Base-by-base conservation (phyloP, 2,797 vertebrate species). In the Spheniscus humboldti region DNA sequence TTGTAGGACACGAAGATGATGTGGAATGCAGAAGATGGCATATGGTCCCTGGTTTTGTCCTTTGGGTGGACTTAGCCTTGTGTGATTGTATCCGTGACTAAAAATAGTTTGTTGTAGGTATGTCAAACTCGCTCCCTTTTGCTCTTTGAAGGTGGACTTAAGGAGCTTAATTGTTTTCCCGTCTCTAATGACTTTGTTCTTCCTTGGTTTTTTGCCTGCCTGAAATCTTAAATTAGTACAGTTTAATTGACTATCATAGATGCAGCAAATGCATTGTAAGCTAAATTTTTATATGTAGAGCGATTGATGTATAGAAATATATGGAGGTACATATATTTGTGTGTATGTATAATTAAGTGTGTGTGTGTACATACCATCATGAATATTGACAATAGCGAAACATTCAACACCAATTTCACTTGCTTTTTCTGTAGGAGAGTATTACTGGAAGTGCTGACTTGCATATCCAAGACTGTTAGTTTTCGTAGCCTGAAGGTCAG, bases 401-500 rank as follows among this genome's bases (percentile, higher is more conserved):
- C 47, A 69, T 76, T 76, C 57, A 62, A 37, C 45, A 64, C 11
- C 30, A 41, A 28, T 90, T 91, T 75, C 74, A 67, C 59, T 53
- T 66, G 31, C 7, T 64, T 77, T 83, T 90, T 17, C 55, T 80
- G 18, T 43, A 16, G 43, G 37, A 69, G 72, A 17, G 35, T 68
- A 5, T 88, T 80, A 37, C 24, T 92, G 63, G 28, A 84, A 76
- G 57, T 79, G 73, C 62, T 90, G 84, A 77, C 78, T 86, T 95
- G 63, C 24, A 31, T 78, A 60, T 30, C 72, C 43, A 35, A 60
- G 73, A n/a, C 13, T 39, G 18, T 69, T 81, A 37, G 76, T 64
- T 94, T 94, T 41, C 27, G 17, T 85, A 92, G 77, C 69, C 66
- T 86, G 90, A 90, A 94, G 92, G 92, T 97, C 97, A 93, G 53